These are phyloP conservation scores for Dione juno DNA, from an alignment of 2,888 invertebrate species.

Conservation along the genomic window DNA sequence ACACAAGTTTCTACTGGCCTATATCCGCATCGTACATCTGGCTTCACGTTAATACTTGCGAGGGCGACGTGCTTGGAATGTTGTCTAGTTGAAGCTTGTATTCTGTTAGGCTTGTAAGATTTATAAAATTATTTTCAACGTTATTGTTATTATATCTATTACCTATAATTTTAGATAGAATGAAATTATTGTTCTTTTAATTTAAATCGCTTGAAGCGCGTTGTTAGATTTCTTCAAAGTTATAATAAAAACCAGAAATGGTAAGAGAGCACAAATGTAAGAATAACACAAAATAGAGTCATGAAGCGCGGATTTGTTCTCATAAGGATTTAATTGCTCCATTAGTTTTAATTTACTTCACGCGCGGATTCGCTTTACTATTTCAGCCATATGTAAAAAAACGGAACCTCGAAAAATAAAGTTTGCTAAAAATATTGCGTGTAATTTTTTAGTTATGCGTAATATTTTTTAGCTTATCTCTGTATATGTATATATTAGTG, in stretches of 20 bases:
- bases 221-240: not conserved
- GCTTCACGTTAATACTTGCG: constrained; percentile 42
- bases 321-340: constrained; percentile 25
- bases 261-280: not conserved
- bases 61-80: constrained; percentile 52
- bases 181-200: not conserved
- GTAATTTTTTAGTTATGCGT: not conserved
- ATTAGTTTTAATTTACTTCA: constrained; percentile 25
- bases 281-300: not conserved
- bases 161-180: not conserved
- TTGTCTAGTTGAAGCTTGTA: constrained; percentile 54
- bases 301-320: constrained; percentile 21
- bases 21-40: constrained; percentile 34
- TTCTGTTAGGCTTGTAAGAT: constrained; percentile 26
- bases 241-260: not conserved
- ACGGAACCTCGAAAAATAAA: not conserved
- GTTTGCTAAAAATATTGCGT: not conserved
- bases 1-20: constrained; percentile 37
- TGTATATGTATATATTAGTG: too few relatives aligned
- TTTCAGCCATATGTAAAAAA: constrained; percentile 9
- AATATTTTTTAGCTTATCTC: too few relatives aligned
- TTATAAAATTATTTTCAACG: constrained; percentile 27
- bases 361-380: constrained; percentile 10
- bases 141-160: constrained; percentile 11
- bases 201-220: not conserved